Percentiles rank a stretch among this genome's conserved stretches.
phyloP scores from a whole-genome alignment of 64 coral and sea anemone genomes.

The Acropora tenuis region DNA sequence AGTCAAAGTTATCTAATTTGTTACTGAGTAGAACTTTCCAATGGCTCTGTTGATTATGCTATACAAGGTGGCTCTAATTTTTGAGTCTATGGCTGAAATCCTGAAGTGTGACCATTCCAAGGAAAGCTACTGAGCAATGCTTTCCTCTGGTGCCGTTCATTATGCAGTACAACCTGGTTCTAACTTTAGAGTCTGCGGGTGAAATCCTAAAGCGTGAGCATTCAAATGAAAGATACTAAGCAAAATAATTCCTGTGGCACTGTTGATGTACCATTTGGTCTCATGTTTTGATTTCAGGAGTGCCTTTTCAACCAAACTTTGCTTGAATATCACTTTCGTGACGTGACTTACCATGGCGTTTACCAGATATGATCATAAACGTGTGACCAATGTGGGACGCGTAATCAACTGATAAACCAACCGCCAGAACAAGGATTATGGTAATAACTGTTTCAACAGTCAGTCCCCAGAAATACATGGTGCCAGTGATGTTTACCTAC shows the following conservation, averaged over 20 bases:
- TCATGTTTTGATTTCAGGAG: neutral
- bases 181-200: neutral
- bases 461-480: constrained; percentile 93
- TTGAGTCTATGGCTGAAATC: neutral
- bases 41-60: neutral
- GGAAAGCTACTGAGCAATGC: neutral
- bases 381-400: constrained; percentile 93
- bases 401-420: constrained; percentile 95
- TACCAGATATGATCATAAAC: constrained; percentile 89
- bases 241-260: neutral
- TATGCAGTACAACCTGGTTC: neutral
- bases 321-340: neutral
- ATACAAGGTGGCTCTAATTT: neutral
- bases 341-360: constrained; percentile 62
- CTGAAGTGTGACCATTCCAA: neutral
- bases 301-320: neutral
- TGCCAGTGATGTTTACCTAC: constrained; percentile 82
- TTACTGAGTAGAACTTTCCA: neutral
- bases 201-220: neutral
- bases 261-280: neutral
- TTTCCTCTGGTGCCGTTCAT: neutral
- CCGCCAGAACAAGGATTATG: constrained; percentile 83
- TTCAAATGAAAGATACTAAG: neutral
- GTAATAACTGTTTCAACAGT: constrained; percentile 88
- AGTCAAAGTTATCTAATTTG: too few relatives aligned